Conservation (phyloP, 1,140 invertebrate species). For the Sarcophaga bullata region DNA sequence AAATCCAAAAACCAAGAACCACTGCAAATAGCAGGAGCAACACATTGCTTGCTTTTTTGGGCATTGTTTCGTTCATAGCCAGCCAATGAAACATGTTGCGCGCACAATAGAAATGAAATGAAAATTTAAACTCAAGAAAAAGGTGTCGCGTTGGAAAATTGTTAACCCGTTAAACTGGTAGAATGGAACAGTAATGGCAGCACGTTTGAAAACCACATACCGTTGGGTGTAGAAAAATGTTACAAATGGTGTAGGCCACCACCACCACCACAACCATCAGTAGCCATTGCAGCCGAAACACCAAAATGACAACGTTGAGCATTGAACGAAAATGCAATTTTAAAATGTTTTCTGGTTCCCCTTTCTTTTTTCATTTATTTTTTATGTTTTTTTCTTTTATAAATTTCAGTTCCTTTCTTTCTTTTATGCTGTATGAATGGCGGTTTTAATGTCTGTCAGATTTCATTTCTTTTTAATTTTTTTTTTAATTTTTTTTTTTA, state of each 20-base stretch:
- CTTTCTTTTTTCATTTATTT: too few species aligned
- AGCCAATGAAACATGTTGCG: not conserved
- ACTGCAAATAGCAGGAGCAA: not conserved
- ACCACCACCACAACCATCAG: not conserved
- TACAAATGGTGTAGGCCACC: constrained; percentile 17
- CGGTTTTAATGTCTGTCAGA: too few species aligned
- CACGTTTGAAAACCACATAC: constrained; percentile 36
- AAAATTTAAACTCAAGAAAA: not conserved
- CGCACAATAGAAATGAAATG: not conserved
- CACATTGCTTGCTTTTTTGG: not conserved
- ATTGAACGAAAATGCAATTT: constrained; percentile 30
- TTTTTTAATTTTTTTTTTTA: too few species aligned
- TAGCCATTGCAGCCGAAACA: not conserved
- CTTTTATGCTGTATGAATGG: too few species aligned
- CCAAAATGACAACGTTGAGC: not conserved
- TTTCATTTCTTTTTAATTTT: too few species aligned
- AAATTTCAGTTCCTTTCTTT: too few species aligned
- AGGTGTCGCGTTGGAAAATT: not conserved
- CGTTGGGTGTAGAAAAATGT: constrained; percentile 15
- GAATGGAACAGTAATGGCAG: constrained; percentile 25
- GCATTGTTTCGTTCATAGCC: not conserved
- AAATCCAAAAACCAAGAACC: too few species aligned
- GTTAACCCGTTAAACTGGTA: not conserved
- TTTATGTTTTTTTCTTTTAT: too few species aligned
- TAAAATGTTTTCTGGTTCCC: not conserved